Conservation (phyloP, 2,888 invertebrate species). For the Odontocerum albicorne region DNA sequence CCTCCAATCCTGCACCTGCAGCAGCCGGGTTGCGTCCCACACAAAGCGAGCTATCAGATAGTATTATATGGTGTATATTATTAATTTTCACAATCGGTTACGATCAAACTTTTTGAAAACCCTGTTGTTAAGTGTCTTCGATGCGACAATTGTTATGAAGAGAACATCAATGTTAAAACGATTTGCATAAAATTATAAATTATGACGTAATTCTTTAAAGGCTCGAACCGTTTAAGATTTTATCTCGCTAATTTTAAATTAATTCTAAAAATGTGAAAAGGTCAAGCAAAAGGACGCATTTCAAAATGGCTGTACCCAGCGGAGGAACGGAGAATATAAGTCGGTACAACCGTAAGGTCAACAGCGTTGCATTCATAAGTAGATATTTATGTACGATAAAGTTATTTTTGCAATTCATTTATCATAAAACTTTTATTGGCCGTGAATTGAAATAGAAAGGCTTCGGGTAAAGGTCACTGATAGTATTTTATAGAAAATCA, state of each 20-base stretch:
- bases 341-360: background rate
- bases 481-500: constrained; percentile 9
- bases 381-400: constrained; percentile 9
- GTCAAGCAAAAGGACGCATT: constrained; percentile 9
- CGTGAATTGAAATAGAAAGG: constrained; percentile 21
- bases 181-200: constrained; percentile 4
- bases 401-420: constrained; percentile 13
- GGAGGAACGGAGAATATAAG: background rate
- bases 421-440: constrained; percentile 17
- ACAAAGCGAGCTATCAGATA: no score
- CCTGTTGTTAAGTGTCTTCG: no score
- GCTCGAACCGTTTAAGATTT: background rate
- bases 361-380: constrained; percentile 3
- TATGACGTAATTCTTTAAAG: constrained; percentile 3
- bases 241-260: background rate
- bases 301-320: background rate
- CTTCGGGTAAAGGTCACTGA: constrained; percentile 5
- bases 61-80: no score
- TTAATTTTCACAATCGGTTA: no score
- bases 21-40: no score
- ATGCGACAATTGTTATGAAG: no score
- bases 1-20: no score
- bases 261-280: background rate
- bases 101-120: no score
- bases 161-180: background rate